Base-by-base conservation (phyloP, 1,140 invertebrate species). In the Campoletis sonorensis region DNA sequence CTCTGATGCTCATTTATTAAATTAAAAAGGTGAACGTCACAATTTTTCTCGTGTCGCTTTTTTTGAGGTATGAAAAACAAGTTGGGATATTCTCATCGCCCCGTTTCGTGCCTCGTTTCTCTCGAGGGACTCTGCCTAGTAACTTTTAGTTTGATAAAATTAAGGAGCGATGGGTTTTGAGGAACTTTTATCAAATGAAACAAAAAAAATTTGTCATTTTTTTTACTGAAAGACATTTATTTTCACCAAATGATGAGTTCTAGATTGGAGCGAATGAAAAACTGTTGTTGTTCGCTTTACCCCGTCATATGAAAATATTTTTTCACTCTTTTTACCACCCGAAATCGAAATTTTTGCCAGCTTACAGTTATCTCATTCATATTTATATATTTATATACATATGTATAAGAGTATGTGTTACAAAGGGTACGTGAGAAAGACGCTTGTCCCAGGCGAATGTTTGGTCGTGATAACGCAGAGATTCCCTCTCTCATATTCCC, bases 1-100 rank as follows among this genome's bases (percentile, higher is more conserved):
- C 18, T 4, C 54, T 27, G 72, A 4, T 27, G 58, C 77, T 79
- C 77, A 79, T 79, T 79, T 79, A 79, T 79, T 79, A 79, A 79
- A 79, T 79, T 64, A 79, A 70, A 79, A 70, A 23, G n/a, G 58
- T 49, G 40, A 67, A 33, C 61, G 58, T 45, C 23, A 70, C 21
- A 27, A 64, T 78, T 78, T 78, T 15, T 4, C 33, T 70, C 40
- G n/a, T 68, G 26, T 79, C 33, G 16, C 21, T 67, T 26, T 67
- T 64, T 67, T 67, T 27, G 10, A 15, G 61, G n/a, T 15, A 27
- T 8, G 21, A 15, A 67, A 26, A 26, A 67, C 40, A 45, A 5
- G 40, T 33, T 5, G 40, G 40, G 7, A 13, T 45, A 13, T 45
- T 45, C 40, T 45, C 40, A 45, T 4, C 40, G 40, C 40, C 13